Percentiles rank a stretch among this genome's conserved stretches.
Evolutionary conservation across 2,113 vertebrate species (phyloP).

Genomic region (Bucco capensis): DNA sequence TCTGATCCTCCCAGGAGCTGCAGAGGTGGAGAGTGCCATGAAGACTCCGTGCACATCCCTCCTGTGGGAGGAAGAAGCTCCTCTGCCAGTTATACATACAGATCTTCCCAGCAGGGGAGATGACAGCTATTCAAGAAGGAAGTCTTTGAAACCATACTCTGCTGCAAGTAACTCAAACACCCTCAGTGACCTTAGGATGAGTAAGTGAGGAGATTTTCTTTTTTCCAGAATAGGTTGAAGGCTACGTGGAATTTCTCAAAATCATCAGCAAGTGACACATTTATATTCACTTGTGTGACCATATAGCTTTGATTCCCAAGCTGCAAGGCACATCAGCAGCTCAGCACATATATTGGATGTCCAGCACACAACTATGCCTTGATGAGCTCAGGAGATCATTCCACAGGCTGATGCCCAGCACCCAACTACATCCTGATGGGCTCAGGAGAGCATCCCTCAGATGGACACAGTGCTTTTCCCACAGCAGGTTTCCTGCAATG

Average conservation of each 20-base stretch:
- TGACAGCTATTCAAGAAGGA: not conserved
- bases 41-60: not conserved
- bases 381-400: not conserved
- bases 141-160: slow-evolving; percentile 20
- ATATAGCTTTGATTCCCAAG: not conserved
- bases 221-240: not conserved
- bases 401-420: not conserved
- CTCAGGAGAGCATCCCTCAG: not conserved
- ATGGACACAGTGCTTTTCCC: not conserved
- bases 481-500: not conserved
- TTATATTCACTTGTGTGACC: not conserved
- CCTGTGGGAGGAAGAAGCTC: not conserved
- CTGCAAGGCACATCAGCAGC: not conserved
- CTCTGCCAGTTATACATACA: not conserved
- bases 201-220: not conserved
- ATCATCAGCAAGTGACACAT: not conserved
- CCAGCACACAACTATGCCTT: not conserved
- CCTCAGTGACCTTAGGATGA: not conserved
- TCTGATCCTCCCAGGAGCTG: not conserved
- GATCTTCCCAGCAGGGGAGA: slow-evolving; percentile 10
- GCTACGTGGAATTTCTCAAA: not conserved
- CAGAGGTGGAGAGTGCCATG: not conserved
- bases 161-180: not conserved
- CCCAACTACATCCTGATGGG: not conserved
- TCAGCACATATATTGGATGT: not conserved